phyloP scores from a whole-genome alignment of 2,113 vertebrate species.

The Sakesphorus luctuosus region DNA sequence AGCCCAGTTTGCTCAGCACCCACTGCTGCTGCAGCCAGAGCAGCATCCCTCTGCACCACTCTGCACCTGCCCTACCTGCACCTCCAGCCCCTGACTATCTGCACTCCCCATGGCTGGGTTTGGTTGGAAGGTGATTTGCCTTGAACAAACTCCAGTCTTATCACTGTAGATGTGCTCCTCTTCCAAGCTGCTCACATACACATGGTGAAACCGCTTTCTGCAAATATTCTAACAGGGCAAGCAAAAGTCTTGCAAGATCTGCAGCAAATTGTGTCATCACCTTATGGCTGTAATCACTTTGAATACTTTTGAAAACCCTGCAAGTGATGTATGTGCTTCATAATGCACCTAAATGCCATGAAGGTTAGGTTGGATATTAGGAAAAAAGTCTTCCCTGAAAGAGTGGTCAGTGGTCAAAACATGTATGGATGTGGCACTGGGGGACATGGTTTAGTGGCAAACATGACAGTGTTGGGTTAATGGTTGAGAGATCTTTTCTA shows the following conservation, averaged over 20 bases:
- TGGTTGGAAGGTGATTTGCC: neutral
- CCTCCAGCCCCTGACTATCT: neutral
- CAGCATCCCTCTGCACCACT: neutral
- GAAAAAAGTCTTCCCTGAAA: neutral
- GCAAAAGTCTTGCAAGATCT: neutral
- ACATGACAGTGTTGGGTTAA: neutral
- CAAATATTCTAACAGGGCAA: neutral
- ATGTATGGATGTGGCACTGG: neutral
- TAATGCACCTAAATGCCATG: neutral
- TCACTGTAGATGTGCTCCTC: neutral
- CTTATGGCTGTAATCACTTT: neutral
- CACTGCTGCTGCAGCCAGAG: neutral
- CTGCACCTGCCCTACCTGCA: neutral
- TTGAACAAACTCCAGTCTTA: neutral
- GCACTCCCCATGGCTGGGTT: rapidly evolving
- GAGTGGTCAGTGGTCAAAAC: neutral
- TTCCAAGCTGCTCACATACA: neutral
- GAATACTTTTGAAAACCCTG: neutral
- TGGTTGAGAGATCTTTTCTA: neutral
- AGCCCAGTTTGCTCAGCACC: neutral
- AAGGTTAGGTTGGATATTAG: neutral
- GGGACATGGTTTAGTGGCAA: neutral
- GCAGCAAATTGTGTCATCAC: neutral
- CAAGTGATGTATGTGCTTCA: rapidly evolving
- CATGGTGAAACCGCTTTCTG: neutral